A percentile compares a stretch with the other conserved stretches of the same genome.
Conservation (phyloP, 1,140 invertebrate species). For the Elysia chlorotica region DNA sequence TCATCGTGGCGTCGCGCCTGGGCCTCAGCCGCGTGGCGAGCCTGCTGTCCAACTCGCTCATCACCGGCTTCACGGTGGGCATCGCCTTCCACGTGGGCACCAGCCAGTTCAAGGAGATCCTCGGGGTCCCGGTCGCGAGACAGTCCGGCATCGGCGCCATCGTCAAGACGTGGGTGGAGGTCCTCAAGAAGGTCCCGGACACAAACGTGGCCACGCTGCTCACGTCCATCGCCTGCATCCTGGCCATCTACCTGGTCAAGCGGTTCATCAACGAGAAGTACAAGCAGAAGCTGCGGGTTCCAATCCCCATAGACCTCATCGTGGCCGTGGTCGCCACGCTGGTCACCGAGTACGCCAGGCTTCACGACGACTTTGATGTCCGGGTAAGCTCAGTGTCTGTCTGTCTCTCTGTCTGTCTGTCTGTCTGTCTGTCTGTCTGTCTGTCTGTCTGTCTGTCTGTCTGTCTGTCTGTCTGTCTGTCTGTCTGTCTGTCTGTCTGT, state of each 20-base stretch:
- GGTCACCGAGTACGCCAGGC: not conserved
- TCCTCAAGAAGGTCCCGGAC: conserved; percentile 44
- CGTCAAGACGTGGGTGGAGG: conserved; percentile 36
- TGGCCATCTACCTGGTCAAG: conserved; percentile 56
- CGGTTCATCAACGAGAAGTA: conserved; percentile 53
- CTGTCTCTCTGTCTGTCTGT: too few species aligned
- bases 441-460: too few species aligned
- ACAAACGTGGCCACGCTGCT: conserved; percentile 50
- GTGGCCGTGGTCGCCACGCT: conserved; percentile 27
- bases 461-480: too few species aligned
- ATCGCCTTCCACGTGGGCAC: conserved; percentile 62
- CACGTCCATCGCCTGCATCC: conserved; percentile 48
- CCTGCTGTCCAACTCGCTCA: conserved; percentile 61
- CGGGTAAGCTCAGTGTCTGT: too few species aligned
- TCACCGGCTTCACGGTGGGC: conserved; percentile 63
- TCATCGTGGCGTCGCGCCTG: conserved; percentile 58
- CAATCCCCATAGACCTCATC: conserved; percentile 61
- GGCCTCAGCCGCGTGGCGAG: conserved; percentile 58
- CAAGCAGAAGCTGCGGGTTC: conserved; percentile 51
- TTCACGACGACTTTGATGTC: conserved; percentile 5
- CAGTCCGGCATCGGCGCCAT: conserved; percentile 7
- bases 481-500: too few species aligned
- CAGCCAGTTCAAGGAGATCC: conserved; percentile 59
- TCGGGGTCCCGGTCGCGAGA: conserved; percentile 48
- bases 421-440: too few species aligned